These are phyloP conservation scores for Liasis olivaceus DNA, from an alignment of 2,797 vertebrate species.

Conservation along the genomic window DNA sequence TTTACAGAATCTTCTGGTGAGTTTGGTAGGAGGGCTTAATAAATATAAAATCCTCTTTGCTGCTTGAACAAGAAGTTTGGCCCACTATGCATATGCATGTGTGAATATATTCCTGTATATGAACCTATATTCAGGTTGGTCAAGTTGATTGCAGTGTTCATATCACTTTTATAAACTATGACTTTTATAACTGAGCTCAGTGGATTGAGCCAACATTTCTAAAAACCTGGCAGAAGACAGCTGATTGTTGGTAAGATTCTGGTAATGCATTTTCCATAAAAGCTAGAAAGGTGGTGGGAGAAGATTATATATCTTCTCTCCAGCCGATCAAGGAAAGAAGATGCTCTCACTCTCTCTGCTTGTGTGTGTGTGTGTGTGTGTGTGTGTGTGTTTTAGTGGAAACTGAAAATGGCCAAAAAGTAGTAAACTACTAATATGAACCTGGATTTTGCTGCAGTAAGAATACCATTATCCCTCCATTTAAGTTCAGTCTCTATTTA, in stretches of 20 bases:
- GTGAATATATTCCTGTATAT: neutral
- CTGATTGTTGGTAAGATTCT: neutral
- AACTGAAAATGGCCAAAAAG: neutral
- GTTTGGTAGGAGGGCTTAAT: neutral
- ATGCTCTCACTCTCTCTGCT: accelerated
- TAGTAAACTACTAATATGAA: neutral
- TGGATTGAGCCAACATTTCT: neutral
- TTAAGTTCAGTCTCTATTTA: neutral
- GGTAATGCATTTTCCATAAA: neutral
- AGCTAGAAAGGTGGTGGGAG: neutral
- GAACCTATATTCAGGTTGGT: neutral
- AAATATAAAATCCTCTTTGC: neutral
- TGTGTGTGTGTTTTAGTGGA: neutral
- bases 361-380: too few relatives aligned
- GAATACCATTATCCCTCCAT: neutral
- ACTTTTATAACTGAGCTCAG: neutral
- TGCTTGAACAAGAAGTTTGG: neutral
- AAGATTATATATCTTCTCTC: neutral
- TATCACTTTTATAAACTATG: neutral
- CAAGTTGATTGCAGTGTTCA: neutral
- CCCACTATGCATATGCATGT: too few relatives aligned
- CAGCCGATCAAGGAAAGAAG: neutral
- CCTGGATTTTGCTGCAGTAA: neutral
- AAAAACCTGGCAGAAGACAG: neutral
- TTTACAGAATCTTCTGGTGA: constrained; percentile 26